These are phyloP conservation scores for Cyprinodon variegatus DNA, from an alignment of 2,113 vertebrate genomes.

Conservation along the genomic window DNA sequence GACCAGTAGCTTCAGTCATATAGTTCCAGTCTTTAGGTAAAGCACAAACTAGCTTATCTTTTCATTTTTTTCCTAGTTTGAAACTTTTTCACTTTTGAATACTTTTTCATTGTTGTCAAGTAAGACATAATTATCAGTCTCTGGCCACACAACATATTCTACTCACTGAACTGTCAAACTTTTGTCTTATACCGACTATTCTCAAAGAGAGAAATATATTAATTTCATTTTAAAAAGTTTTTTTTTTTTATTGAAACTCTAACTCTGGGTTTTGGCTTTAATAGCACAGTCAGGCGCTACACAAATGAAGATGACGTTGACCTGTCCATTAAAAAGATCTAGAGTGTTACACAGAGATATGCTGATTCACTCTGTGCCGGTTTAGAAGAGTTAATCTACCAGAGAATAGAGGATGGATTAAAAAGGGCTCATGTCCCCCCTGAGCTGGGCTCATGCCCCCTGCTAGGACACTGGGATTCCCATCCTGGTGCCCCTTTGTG, in stretches of 20 bases:
- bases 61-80: background rate
- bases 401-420: conserved; percentile 79
- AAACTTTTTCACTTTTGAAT: background rate
- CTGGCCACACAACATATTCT: background rate
- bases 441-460: conserved; percentile 40
- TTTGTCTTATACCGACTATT: background rate
- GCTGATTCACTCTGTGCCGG: conserved; percentile 81
- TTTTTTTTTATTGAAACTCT: background rate
- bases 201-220: background rate
- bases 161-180: background rate
- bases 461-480: conserved; percentile 51
- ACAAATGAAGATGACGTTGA: conserved; percentile 38
- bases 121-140: background rate
- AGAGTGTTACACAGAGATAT: conserved; percentile 71
- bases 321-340: conserved; percentile 40
- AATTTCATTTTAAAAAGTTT: background rate
- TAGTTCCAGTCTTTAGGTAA: background rate
- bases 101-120: no score
- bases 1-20: no score
- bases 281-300: conserved; percentile 22
- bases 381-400: conserved; percentile 79
- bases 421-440: conserved; percentile 48
- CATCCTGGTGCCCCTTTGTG: conserved; percentile 62
- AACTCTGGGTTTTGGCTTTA: background rate
- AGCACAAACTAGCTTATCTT: no score